phyloP scores from a whole-genome alignment of 2,888 invertebrate species.

The Ceramica pisi region DNA sequence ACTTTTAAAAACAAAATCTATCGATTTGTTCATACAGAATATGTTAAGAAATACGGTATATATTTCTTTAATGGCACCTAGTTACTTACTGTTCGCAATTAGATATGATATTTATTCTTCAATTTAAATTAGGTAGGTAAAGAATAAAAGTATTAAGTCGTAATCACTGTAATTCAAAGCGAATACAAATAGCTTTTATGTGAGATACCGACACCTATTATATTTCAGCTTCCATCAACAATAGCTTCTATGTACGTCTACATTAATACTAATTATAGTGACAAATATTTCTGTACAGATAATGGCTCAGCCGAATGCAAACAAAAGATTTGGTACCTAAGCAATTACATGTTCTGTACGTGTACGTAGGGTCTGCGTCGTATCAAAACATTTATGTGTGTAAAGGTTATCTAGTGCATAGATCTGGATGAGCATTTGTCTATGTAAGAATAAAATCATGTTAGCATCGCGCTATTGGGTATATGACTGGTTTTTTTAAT shows the following conservation, averaged over 20 bases:
- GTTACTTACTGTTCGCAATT: neutral
- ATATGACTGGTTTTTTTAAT: too few species aligned
- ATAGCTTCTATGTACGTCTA: slow-evolving; percentile 30
- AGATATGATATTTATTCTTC: neutral
- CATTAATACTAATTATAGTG: slow-evolving; percentile 49
- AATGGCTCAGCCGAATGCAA: slow-evolving; percentile 56
- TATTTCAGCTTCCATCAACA: slow-evolving; percentile 45
- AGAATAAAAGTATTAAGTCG: neutral
- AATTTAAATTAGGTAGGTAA: slow-evolving; percentile 8
- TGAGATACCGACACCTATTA: slow-evolving; percentile 25
- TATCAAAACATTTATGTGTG: slow-evolving; percentile 21
- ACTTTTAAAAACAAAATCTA: too few species aligned
- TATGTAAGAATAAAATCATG: neutral
- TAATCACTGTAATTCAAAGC: slow-evolving; percentile 6
- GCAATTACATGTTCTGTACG: slow-evolving; percentile 66
- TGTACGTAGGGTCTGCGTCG: slow-evolving; percentile 20
- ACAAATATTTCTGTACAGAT: slow-evolving; percentile 56
- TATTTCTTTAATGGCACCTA: neutral
- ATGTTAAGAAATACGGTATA: neutral
- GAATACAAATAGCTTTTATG: slow-evolving; percentile 17
- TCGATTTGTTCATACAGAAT: neutral
- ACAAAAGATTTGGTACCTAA: slow-evolving; percentile 73
- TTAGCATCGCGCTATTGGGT: neutral
- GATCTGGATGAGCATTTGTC: slow-evolving; percentile 17
- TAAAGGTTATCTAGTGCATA: slow-evolving; percentile 6